phyloP scores from a whole-genome alignment of 2,113 vertebrate genomes.

The Hyla sarda region DNA sequence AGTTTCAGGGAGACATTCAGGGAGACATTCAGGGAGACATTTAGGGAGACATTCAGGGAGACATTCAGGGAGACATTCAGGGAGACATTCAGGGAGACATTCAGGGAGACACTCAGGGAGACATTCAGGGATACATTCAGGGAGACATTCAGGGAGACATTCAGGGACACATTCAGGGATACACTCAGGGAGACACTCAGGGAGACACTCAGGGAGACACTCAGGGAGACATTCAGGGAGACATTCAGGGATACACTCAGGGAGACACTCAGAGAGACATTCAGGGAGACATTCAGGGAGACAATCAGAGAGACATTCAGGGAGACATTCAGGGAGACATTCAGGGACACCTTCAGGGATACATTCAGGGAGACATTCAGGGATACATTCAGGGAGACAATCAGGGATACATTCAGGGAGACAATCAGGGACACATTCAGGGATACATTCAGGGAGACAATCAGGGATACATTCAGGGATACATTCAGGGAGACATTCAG shows the following conservation, averaged over 20 bases:
- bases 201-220: slow-evolving; percentile 5
- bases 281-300: slow-evolving; percentile 15
- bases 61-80: slow-evolving; percentile 9
- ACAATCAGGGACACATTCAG: slow-evolving; percentile 4
- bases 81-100: slow-evolving; percentile 13
- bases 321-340: slow-evolving; percentile 10
- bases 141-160: slow-evolving; percentile 10
- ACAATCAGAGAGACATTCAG: no score
- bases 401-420: slow-evolving; percentile 3
- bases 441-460: no score
- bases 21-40: slow-evolving; percentile 14
- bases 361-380: slow-evolving; percentile 10
- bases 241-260: no score
- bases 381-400: slow-evolving; percentile 7
- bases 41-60: slow-evolving; percentile 16
- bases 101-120: no score
- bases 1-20: slow-evolving; percentile 4
- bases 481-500: slow-evolving; percentile 10
- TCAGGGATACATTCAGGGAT: slow-evolving; percentile 17
- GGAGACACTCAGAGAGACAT: background rate
- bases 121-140: slow-evolving; percentile 13
- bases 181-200: slow-evolving; percentile 12
- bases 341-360: no score
- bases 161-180: no score
- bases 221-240: slow-evolving; percentile 10